Percentiles rank a stretch among this genome's conserved stretches.
Conservation (phyloP, 2,797 vertebrate species). For the Thunnus albacares region DNA sequence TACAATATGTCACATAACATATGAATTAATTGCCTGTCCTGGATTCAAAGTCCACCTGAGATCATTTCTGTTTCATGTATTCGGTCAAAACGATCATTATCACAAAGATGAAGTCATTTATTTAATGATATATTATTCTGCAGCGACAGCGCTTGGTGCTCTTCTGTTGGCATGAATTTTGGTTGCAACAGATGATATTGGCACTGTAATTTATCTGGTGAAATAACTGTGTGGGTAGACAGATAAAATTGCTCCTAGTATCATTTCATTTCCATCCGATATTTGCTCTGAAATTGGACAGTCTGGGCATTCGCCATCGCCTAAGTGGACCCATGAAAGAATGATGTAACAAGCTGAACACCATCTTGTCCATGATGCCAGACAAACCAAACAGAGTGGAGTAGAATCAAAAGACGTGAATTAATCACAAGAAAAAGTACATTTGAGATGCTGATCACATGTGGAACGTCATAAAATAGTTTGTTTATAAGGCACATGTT, state of each 20-base stretch:
- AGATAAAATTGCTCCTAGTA: not conserved
- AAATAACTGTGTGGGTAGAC: not conserved
- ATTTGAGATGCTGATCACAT: too few relatives aligned
- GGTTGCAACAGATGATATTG: too few relatives aligned
- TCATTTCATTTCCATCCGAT: not conserved
- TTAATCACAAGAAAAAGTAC: not conserved
- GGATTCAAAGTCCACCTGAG: not conserved
- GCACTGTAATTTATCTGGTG: not conserved
- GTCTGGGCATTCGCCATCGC: not conserved
- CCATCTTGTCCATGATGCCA: not conserved
- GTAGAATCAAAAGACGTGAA: not conserved
- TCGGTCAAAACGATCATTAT: not conserved
- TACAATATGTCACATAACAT: not conserved
- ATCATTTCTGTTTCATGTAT: not conserved
- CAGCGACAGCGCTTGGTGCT: not conserved
- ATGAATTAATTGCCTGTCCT: not conserved
- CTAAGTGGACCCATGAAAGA: not conserved
- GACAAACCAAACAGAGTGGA: not conserved
- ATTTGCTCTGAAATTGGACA: not conserved
- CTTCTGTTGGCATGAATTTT: too few relatives aligned
- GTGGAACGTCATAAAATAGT: too few relatives aligned
- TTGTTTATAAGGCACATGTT: too few relatives aligned
- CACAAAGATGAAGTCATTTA: too few relatives aligned
- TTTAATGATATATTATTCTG: not conserved
- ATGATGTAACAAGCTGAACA: not conserved